These are phyloP conservation scores for Antigone vipio DNA, from an alignment of 2,113 vertebrate species.

Conservation along the genomic window DNA sequence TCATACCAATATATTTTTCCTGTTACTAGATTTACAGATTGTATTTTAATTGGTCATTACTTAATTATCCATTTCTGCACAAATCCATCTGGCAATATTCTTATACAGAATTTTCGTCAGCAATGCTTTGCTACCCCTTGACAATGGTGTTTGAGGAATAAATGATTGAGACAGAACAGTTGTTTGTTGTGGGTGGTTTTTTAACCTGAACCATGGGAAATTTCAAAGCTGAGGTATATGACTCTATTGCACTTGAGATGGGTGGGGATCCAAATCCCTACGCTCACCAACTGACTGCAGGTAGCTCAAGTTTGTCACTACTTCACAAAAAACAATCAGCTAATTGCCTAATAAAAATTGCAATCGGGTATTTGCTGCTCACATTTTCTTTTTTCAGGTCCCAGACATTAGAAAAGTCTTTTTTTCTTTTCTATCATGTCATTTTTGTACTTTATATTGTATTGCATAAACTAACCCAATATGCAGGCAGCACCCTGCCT, in stretches of 20 bases:
- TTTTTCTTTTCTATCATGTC: neutral
- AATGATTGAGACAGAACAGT: neutral
- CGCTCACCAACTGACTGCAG: neutral
- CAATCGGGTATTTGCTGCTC: neutral
- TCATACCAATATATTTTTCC: neutral
- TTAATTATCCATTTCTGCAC: conserved; percentile 60
- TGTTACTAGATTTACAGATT: conserved; percentile 26
- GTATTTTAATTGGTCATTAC: conserved; percentile 55
- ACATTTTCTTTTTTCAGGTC: conserved; percentile 16
- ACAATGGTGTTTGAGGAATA: conserved; percentile 12
- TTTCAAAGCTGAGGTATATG: neutral
- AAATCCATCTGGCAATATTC: conserved; percentile 43
- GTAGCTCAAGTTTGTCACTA: neutral
- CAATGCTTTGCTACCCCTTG: neutral
- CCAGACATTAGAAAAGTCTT: neutral
- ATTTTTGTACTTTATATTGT: neutral
- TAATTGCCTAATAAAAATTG: conserved; percentile 42
- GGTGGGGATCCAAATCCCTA: neutral
- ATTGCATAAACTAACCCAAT: conserved; percentile 33
- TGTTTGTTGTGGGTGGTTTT: neutral
- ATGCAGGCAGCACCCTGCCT: conserved; percentile 8
- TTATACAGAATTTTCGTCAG: conserved; percentile 13
- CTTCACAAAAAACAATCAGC: conserved; percentile 36
- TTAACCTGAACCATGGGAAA: conserved; percentile 30
- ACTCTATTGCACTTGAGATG: neutral